Conservation (phyloP, 2,113 vertebrate species). For the Nesogale talazaci region DNA sequence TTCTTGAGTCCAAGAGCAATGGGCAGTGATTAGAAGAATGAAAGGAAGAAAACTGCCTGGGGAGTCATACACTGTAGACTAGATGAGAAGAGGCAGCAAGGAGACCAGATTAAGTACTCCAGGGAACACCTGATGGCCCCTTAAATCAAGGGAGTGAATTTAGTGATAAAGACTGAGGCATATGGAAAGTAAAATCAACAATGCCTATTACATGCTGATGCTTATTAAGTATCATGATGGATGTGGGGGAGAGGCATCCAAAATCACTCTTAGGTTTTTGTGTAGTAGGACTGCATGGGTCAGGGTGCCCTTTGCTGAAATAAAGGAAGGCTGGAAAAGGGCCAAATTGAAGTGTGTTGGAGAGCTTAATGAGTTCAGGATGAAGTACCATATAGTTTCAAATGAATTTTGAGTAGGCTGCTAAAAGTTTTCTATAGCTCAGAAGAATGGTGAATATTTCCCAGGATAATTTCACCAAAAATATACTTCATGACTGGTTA, state of each 20-base stretch:
- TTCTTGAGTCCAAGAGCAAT: not conserved
- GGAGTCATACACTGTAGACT: not conserved
- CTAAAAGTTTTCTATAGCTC: not conserved
- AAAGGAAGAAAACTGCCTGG: not conserved
- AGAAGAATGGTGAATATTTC: not conserved
- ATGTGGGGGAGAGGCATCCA: not conserved
- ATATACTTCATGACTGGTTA: not conserved
- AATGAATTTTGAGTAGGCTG: not conserved
- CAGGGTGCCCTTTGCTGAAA: not conserved
- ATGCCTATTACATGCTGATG: not conserved
- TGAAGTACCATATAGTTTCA: not conserved
- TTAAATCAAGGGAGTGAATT: not conserved
- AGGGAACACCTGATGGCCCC: not conserved
- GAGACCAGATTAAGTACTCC: not conserved
- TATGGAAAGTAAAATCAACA: not conserved
- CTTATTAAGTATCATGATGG: not conserved
- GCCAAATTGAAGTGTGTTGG: not conserved
- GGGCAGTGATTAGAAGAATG: not conserved
- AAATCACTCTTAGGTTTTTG: not conserved
- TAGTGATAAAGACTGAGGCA: not conserved
- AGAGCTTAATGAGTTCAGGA: not conserved
- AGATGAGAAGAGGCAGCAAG: too few species aligned
- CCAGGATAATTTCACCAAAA: not conserved
- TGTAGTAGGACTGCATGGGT: not conserved
- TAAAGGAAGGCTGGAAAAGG: not conserved